Evolutionary conservation across 1,140 invertebrate genomes (phyloP).

Genomic region (Cylas formicarius): DNA sequence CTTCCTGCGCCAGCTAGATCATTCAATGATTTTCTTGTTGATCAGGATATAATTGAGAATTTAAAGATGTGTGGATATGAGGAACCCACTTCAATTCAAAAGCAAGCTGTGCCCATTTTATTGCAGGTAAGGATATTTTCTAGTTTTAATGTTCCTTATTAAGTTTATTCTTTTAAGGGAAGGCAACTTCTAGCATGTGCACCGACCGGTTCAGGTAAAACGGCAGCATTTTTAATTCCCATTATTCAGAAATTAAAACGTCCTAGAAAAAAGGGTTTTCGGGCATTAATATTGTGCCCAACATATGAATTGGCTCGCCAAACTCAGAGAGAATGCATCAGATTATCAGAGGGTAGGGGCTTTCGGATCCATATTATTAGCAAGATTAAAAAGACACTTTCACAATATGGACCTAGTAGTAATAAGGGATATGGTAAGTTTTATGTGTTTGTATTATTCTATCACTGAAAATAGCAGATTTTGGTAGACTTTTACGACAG

Average conservation of each 20-base stretch:
- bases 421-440: conserved; percentile 59
- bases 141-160: conserved; percentile 7
- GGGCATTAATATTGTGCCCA: conserved; percentile 83
- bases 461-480: too few relatives aligned
- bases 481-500: too few relatives aligned
- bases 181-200: conserved; percentile 88
- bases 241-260: conserved; percentile 61
- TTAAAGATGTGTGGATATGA: conserved; percentile 65
- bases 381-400: conserved; percentile 56
- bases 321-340: conserved; percentile 74
- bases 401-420: conserved; percentile 57
- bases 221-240: conserved; percentile 77
- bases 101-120: conserved; percentile 88
- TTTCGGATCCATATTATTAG: conserved; percentile 67
- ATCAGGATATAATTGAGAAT: conserved; percentile 61
- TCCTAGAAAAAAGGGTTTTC: conserved; percentile 61
- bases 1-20: conserved; percentile 64
- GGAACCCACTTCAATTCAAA: conserved; percentile 87
- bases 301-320: conserved; percentile 91
- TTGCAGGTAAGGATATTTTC: conserved; percentile 56
- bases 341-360: conserved; percentile 64
- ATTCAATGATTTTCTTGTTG: conserved; percentile 65
- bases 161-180: conserved; percentile 49
- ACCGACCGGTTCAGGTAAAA: conserved; percentile 87
- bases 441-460: too few relatives aligned